phyloP scores from a whole-genome alignment of 2,888 invertebrate species.

The Lepas anatifera region DNA sequence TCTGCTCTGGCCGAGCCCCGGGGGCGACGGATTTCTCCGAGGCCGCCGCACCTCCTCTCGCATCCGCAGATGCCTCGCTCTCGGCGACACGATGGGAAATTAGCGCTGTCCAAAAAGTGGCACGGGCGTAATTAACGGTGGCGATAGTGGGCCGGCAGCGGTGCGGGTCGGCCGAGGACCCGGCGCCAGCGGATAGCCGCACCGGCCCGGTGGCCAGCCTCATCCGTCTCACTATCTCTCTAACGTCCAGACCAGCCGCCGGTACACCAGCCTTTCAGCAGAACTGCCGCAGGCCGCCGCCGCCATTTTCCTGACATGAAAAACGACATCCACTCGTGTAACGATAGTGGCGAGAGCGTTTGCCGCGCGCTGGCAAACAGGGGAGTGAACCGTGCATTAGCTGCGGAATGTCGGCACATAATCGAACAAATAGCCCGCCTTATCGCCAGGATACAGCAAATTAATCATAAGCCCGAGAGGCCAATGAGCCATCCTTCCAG shows the following conservation, averaged over 20 bases:
- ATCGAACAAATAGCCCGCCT: conserved; percentile 9
- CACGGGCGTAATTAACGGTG: not conserved
- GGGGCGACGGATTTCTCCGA: too few species aligned
- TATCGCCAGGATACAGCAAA: conserved; percentile 11
- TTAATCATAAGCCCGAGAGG: not conserved
- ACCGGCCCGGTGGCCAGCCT: not conserved
- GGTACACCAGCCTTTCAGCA: not conserved
- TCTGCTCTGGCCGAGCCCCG: too few species aligned
- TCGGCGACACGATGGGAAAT: not conserved
- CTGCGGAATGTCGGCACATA: not conserved
- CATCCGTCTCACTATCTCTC: not conserved
- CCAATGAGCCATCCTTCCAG: not conserved
- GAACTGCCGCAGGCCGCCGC: not conserved
- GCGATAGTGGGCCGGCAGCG: not conserved
- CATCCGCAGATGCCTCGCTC: too few species aligned
- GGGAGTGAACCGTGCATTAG: conserved; percentile 8
- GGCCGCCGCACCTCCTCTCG: too few species aligned
- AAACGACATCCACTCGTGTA: not conserved
- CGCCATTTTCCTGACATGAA: not conserved
- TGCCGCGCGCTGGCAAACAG: conserved; percentile 10
- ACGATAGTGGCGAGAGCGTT: not conserved
- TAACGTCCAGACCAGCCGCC: not conserved
- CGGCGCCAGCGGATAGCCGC: not conserved
- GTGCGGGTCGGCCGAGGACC: not conserved
- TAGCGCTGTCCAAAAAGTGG: not conserved